Evolutionary conservation across 1,140 invertebrate species (phyloP), one percentile per base, ranked within the genome.

Genomic region (Vollenhovia emeryi): DNA sequence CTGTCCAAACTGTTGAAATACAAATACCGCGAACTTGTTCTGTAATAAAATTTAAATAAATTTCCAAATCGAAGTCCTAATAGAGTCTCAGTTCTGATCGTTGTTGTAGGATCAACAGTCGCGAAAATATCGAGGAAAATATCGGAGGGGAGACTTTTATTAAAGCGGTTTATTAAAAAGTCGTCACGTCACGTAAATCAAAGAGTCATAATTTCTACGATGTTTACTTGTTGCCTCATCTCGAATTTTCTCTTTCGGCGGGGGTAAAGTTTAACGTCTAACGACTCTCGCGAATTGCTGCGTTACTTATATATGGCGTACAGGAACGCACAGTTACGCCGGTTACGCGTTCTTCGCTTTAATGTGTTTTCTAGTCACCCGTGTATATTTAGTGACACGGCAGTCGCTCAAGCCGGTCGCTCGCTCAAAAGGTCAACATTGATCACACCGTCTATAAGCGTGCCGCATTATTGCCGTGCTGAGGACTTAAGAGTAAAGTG

Each of bases 331-430:
- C 40, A 30, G n/a, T 48, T 24, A 40, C 27, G n/a, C n/a, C n/a
- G n/a, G n/a, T 15, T 0, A 36, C 18, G 24, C 24, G 64, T 24
- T 85, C 18, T 1, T 78, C 45, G 52, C 59, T 76, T 76, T 78
- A 82, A 33, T 2, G 36, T 52, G 30, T 40, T 80, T 83, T 86
- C 43, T 71, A 86, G 80, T 64, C 64, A 78, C 7, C 55, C 62
- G 45, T 73, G 69, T 84, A 90, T 87, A 85, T 84, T 87, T 89
- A 87, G 79, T 45, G 62, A 86, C 57, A 50, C 62, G 87, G 83
- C 73, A 85, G 75, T 79, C 66, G 24, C 66, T 45, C 57, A 33
- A 50, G 43, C 74, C 50, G n/a, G 33, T 24, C 36, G 11, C 45
- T 69, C 24, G 82, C 52, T n/a, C n/a, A n/a, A 86, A 88, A 80